Evolutionary conservation across 2,113 vertebrate genomes (phyloP), one percentile per base, ranked within the genome.

Genomic region (Tyrannus savana): DNA sequence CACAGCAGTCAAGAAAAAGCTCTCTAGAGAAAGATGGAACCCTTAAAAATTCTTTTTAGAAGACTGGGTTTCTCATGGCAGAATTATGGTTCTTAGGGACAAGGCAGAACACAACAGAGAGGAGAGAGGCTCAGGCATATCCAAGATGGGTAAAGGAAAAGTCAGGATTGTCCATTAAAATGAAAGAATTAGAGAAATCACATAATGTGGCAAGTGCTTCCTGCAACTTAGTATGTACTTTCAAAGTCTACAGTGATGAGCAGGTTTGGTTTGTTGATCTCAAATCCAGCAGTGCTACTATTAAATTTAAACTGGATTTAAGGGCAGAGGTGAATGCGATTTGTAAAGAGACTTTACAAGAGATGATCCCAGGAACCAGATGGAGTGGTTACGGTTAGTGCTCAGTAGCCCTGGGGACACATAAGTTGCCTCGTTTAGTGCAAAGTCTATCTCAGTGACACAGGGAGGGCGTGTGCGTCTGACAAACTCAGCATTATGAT

Each of bases 321-420:
- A 87, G 79, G 90, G 86, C 83, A 94, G 79, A 94, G 84, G 69
- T 89, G 73, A 90, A 28, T 30, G 76, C 58, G 56, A 72, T 82
- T 92, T 91, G 76, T 78, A 81, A 93, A 74, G 44, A 37, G 56
- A 68, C 35, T 84, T 90, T 42, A 30, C 56, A 75, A 68, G 68
- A 82, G 69, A 64, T 49, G 87, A 91, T 94, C 56, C 64, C 23
- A 24, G n/a, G 42, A 81, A 86, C 30, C 95, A 96, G 91, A 92
- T 82, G 95, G 93, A 93, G 41, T 2, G 0, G 66, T 78, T 68
- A 39, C 1, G 0, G 68, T 28, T 1, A 59, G 75, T 37, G 62
- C 35, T 75, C 63, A 31, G 10, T 10, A 75, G 52, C 86, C 89
- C 93, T 21, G 47, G 89, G 89, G 89, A 94, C 49, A 56, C 3